phyloP scores from a whole-genome alignment of 2,888 invertebrate species.

The Pristionchus mayeri region DNA sequence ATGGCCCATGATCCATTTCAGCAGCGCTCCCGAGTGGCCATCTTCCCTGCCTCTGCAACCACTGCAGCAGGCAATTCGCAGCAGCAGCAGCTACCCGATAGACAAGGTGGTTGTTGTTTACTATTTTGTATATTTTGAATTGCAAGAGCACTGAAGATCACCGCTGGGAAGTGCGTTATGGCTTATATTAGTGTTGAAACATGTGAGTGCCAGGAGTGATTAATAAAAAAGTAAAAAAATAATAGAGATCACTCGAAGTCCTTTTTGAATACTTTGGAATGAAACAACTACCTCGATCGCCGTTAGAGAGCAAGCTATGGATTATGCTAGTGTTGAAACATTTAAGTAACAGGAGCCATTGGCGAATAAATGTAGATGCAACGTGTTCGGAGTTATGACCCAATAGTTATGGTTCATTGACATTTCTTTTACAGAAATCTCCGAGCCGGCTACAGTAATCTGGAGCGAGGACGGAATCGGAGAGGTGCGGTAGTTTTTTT shows the following conservation, averaged over 20 bases:
- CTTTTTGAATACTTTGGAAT: too few relatives aligned
- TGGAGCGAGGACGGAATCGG: conserved; percentile 37
- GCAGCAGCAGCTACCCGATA: background rate
- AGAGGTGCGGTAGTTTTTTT: conserved; percentile 26
- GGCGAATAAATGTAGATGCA: background rate
- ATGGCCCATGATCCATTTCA: too few relatives aligned
- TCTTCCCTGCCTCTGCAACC: background rate
- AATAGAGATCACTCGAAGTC: too few relatives aligned
- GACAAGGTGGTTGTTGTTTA: background rate
- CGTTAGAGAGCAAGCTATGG: too few relatives aligned
- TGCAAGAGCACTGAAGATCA: background rate
- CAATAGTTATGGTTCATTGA: background rate
- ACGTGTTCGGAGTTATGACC: background rate
- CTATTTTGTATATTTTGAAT: background rate
- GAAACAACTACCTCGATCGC: too few relatives aligned
- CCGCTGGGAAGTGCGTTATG: too few relatives aligned
- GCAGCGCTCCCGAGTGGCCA: background rate
- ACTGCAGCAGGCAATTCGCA: background rate
- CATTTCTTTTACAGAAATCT: background rate
- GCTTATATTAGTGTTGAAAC: too few relatives aligned
- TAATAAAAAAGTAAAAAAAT: too few relatives aligned
- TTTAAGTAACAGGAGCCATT: background rate
- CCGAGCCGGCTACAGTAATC: conserved; percentile 2
- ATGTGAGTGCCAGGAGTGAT: too few relatives aligned
- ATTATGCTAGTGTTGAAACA: too few relatives aligned